Evolutionary conservation across 2,888 invertebrate species (phyloP).

Genomic region (Nasonia oneida): DNA sequence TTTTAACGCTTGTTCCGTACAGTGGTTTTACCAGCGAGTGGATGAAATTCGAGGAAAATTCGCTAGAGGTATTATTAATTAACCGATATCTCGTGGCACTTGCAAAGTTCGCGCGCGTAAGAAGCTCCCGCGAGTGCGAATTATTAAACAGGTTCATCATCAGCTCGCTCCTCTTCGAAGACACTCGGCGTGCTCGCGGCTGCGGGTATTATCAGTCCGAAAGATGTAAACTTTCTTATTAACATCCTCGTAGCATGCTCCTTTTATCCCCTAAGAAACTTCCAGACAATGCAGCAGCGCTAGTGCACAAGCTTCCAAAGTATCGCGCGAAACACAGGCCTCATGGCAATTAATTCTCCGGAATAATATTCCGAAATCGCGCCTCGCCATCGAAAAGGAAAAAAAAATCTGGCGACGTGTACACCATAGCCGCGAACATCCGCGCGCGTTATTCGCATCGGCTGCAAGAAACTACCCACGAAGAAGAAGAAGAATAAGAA

Average conservation of each 20-base stretch:
- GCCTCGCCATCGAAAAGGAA: background rate
- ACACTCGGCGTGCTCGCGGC: background rate
- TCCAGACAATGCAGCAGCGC: slow-evolving; percentile 17
- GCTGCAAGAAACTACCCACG: slow-evolving; percentile 31
- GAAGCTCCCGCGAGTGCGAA: background rate
- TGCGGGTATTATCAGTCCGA: slow-evolving; percentile 41
- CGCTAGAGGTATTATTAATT: background rate
- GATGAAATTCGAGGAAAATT: background rate
- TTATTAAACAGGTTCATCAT: background rate
- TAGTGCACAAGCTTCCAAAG: slow-evolving; percentile 34
- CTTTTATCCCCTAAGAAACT: slow-evolving; percentile 46
- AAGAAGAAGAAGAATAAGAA: slow-evolving; percentile 73
- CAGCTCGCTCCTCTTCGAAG: background rate
- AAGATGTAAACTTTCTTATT: slow-evolving; percentile 51
- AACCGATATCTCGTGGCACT: background rate
- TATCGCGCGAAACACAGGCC: background rate
- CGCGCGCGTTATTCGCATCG: background rate
- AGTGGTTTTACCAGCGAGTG: background rate
- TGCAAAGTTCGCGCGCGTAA: slow-evolving; percentile 15
- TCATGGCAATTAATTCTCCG: background rate
- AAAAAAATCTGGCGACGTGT: background rate
- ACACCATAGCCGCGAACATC: background rate
- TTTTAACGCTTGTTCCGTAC: background rate
- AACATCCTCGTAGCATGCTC: slow-evolving; percentile 51
- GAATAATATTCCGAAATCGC: background rate